These are phyloP conservation scores for Alsophila aescularia DNA, from an alignment of 2,888 invertebrate genomes.

Conservation along the genomic window DNA sequence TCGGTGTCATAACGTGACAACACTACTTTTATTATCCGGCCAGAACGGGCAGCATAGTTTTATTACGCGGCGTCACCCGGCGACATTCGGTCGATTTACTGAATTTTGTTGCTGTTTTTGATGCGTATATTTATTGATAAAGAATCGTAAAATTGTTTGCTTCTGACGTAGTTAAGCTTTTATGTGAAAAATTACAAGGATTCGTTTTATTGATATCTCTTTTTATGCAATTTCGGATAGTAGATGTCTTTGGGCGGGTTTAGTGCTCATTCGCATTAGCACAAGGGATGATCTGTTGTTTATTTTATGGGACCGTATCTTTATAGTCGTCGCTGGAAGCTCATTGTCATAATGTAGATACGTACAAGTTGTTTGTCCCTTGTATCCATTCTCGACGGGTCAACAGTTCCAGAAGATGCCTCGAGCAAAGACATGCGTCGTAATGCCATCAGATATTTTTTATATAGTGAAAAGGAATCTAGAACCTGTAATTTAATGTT, in stretches of 20 bases:
- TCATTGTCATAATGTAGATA: no score
- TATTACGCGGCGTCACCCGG: constrained; percentile 31
- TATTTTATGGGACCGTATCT: no score
- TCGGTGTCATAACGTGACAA: constrained; percentile 40
- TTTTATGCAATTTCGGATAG: constrained; percentile 14
- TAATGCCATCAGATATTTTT: no score
- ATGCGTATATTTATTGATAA: constrained; percentile 21
- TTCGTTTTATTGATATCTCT: constrained; percentile 14
- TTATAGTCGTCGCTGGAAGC: no score
- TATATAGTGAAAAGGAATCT: no score
- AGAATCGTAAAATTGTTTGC: constrained; percentile 28
- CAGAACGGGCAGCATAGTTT: constrained; percentile 8
- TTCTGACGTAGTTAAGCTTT: constrained; percentile 14
- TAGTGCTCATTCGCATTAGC: neutral
- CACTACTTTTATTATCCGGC: constrained; percentile 10
- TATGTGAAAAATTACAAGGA: constrained; percentile 14
- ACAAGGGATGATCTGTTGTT: no score
- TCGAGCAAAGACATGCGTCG: no score
- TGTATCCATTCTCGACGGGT: no score
- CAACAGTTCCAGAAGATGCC: no score
- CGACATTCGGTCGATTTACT: constrained; percentile 40
- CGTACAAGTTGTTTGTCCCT: no score
- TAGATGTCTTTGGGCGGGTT: neutral
- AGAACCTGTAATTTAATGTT: no score
- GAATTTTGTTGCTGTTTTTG: constrained; percentile 37